phyloP scores from a whole-genome alignment of 1,140 invertebrate genomes.

The Cyphomyrmex costatus region DNA sequence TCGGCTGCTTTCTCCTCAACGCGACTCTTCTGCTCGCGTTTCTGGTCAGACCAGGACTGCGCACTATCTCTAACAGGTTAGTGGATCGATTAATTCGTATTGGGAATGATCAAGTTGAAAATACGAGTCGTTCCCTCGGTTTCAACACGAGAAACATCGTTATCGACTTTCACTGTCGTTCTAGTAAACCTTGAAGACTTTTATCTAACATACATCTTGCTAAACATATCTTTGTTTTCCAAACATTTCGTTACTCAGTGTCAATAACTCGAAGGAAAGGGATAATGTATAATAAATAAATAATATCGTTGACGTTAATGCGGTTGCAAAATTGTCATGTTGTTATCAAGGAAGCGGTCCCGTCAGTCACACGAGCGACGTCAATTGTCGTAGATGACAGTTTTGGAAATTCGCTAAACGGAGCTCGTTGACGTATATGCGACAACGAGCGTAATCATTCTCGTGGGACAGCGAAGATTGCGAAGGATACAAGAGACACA shows the following conservation, averaged over 20 bases:
- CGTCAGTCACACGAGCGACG: slow-evolving; percentile 8
- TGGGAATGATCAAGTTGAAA: background rate
- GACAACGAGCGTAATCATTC: background rate
- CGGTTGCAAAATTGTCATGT: slow-evolving; percentile 25
- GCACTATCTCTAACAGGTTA: slow-evolving; percentile 89
- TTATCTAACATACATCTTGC: background rate
- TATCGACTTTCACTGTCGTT: background rate
- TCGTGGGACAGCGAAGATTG: background rate
- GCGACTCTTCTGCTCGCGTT: slow-evolving; percentile 88
- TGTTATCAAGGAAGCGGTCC: slow-evolving; percentile 7
- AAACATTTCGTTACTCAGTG: background rate
- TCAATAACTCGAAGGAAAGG: background rate
- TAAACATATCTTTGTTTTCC: background rate
- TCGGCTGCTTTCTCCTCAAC: slow-evolving; percentile 83
- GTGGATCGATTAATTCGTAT: background rate
- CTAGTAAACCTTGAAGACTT: background rate
- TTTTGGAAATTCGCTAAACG: slow-evolving; percentile 18
- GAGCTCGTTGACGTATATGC: slow-evolving; percentile 1
- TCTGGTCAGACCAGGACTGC: slow-evolving; percentile 87
- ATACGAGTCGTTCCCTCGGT: background rate
- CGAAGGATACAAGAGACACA: background rate
- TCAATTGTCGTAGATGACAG: background rate
- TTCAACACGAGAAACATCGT: background rate
- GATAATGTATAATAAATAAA: background rate
- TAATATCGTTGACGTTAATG: slow-evolving; percentile 33